These are phyloP conservation scores for Jaculus jaculus DNA, from an alignment of 2,113 vertebrate genomes.

Conservation along the genomic window DNA sequence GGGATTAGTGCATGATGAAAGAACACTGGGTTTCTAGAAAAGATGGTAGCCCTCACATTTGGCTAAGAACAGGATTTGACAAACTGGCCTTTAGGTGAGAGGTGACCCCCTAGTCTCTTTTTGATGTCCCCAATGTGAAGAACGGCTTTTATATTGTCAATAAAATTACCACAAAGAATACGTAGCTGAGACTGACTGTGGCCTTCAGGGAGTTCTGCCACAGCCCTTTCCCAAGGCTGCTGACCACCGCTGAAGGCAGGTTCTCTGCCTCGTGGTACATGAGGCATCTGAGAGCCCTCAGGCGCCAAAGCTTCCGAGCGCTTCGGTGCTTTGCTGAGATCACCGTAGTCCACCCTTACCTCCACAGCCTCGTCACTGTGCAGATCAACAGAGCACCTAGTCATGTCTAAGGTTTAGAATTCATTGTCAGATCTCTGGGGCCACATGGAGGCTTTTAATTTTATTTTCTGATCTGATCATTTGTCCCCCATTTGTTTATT, in stretches of 20 bases:
- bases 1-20: background rate
- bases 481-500: background rate
- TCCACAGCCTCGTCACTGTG: background rate
- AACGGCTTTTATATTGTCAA: conserved; percentile 24
- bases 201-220: background rate
- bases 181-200: background rate
- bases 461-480: background rate
- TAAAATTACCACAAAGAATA: background rate
- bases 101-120: background rate
- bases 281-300: background rate
- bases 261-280: background rate
- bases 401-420: background rate
- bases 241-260: too few relatives aligned
- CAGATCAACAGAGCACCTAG: background rate
- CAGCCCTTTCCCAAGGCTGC: background rate
- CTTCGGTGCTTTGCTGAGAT: background rate
- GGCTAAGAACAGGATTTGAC: background rate
- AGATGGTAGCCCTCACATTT: background rate
- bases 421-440: background rate
- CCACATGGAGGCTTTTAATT: background rate
- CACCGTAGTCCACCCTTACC: background rate
- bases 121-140: background rate
- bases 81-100: background rate
- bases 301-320: background rate
- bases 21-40: background rate